Conservation (phyloP, 2,113 vertebrate genomes). For the Proterorhinus semilunaris region DNA sequence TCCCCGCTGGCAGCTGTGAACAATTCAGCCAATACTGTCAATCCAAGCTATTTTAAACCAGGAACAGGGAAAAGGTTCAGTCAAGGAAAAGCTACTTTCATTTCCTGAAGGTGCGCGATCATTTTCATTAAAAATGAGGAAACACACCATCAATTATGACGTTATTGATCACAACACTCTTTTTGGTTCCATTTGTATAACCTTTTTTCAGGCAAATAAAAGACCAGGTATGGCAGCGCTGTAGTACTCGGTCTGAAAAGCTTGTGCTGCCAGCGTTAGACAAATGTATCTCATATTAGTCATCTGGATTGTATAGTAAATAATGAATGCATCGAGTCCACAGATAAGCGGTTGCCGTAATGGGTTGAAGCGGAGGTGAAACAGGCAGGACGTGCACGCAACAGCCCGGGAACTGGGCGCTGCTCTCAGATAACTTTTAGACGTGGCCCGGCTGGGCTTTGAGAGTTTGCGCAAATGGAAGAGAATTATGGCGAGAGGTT, state of each 20-base stretch:
- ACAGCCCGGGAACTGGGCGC: too few relatives aligned
- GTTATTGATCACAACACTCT: neutral
- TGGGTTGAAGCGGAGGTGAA: neutral
- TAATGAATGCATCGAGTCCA: neutral
- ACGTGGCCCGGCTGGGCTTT: neutral
- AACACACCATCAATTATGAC: neutral
- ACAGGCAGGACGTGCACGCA: too few relatives aligned
- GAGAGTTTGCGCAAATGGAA: neutral
- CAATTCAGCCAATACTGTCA: too few relatives aligned
- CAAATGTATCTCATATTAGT: neutral
- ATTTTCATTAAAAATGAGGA: neutral
- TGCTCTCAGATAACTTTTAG: neutral
- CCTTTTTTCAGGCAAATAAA: too few relatives aligned
- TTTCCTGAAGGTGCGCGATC: neutral
- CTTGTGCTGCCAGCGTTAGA: too few relatives aligned
- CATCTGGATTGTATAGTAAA: neutral
- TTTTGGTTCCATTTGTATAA: too few relatives aligned
- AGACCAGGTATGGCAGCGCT: too few relatives aligned
- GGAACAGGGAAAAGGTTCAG: neutral
- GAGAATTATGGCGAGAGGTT: too few relatives aligned
- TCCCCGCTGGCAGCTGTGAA: too few relatives aligned
- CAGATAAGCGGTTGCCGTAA: neutral
- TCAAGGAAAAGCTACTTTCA: neutral
- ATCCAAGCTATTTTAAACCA: neutral
- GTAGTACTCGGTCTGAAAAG: too few relatives aligned